A percentile compares a stretch with the other conserved stretches of the same genome.
phyloP scores from a whole-genome alignment of 2,797 vertebrate genomes.

The Ataeniobius toweri region DNA sequence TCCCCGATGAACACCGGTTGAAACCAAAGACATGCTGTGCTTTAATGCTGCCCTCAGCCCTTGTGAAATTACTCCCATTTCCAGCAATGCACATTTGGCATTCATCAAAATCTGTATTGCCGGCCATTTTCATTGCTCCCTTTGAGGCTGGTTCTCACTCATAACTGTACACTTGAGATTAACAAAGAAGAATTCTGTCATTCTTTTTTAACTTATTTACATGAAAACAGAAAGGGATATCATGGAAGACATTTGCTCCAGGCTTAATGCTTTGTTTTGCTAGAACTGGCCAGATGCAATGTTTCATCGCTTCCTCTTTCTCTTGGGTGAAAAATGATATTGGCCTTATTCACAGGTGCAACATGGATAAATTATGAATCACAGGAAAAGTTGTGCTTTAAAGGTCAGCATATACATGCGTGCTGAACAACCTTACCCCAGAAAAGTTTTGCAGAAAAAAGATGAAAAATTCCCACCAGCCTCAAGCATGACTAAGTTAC shows the following conservation, averaged over 20 bases:
- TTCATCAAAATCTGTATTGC: constrained; percentile 74
- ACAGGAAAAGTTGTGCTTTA: constrained; percentile 47
- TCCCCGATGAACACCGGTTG: constrained; percentile 57
- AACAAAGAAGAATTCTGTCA: constrained; percentile 48
- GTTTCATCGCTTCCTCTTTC: constrained; percentile 68
- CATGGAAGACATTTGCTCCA: constrained; percentile 25
- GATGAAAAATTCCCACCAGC: constrained; percentile 48
- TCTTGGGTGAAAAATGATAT: constrained; percentile 64
- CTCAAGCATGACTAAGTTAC: constrained; percentile 51
- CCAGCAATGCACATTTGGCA: constrained; percentile 69
- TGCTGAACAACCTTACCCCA: constrained; percentile 18
- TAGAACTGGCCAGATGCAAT: constrained; percentile 56
- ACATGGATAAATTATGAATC: constrained; percentile 57
- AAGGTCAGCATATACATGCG: constrained; percentile 41
- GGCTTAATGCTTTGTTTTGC: constrained; percentile 49
- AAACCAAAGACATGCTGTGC: constrained; percentile 58
- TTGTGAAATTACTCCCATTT: constrained; percentile 70
- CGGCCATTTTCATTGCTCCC: constrained; percentile 56
- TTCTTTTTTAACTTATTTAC: constrained; percentile 65
- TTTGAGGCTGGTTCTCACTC: constrained; percentile 43
- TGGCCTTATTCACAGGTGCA: constrained; percentile 68
- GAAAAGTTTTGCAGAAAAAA: constrained; percentile 35
- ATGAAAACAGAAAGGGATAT: constrained; percentile 58
- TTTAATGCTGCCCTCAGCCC: constrained; percentile 59
- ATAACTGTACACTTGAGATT: constrained; percentile 53